Evolutionary conservation across 2,797 vertebrate species (phyloP), one percentile per base, ranked within the genome.

Genomic region (Clangula hyemalis): DNA sequence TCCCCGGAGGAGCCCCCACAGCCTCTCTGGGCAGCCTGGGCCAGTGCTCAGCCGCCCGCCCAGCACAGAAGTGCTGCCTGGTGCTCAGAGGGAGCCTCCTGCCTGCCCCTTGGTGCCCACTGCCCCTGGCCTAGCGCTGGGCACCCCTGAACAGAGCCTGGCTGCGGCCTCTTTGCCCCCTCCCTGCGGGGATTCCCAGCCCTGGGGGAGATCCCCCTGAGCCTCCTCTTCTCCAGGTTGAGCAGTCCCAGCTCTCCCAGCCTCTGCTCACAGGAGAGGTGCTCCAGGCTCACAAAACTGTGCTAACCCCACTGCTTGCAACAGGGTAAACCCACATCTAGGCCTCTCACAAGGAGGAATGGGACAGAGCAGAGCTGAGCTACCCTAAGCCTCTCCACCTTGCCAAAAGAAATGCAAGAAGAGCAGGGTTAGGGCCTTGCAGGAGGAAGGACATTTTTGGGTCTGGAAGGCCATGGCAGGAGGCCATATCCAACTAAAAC

Each of bases 381-480:
- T 62, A 28, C 11, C 25, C 25, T 62, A 25, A 38, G 17, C 25
- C 36, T 62, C 25, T 28, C 60, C 36, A 62, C 5, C 60, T 39
- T 19, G 25, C 16, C 60, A 8, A 28, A 39, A 62, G 36, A 39
- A 62, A 62, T 62, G 60, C 60, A 19, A 28, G 57, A 60, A 60
- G 57, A 65, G 36, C 17, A 58, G 45, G 14, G 64, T 58, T 28
- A 72, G 34, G 69, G 45, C 13, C 69, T 74, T 65, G 57, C 7
- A 65, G 69, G 57, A 82, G 47, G n/a, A 13, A 68, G 70, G 54
- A 80, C 8, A 32, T 32, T 49, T 85, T 78, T 0, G 0, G 49
- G 57, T 13, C 34, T 0, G 0, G 39, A 54, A 3, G 11, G 19
- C 38, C 34, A 39, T 72, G 25, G 56, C 0, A 0, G 27, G 21